Conservation (phyloP, 1,140 invertebrate species). For the Anoplophora glabripennis region DNA sequence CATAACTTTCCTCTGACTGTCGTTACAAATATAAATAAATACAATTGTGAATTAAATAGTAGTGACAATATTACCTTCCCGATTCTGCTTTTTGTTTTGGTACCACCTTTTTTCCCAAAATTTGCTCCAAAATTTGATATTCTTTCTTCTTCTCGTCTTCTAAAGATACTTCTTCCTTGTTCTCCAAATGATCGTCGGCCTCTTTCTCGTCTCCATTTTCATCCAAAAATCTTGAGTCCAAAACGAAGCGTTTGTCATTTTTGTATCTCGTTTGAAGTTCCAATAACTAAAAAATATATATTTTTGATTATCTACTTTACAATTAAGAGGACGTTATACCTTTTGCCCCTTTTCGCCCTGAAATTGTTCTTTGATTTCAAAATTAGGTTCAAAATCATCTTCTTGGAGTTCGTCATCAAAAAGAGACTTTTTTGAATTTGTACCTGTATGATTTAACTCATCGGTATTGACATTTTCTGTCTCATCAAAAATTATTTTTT, state of each 20-base stretch:
- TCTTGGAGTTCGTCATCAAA: constrained; percentile 52
- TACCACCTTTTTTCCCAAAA: constrained; percentile 11
- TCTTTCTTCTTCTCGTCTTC: constrained; percentile 13
- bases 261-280: constrained; percentile 57
- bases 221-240: constrained; percentile 59
- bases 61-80: background rate
- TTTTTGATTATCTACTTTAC: constrained; percentile 6
- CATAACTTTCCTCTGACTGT: constrained; percentile 48
- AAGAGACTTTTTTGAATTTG: constrained; percentile 38
- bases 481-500: constrained; percentile 59
- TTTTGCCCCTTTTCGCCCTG: constrained; percentile 57
- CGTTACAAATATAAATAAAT: background rate
- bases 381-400: constrained; percentile 51
- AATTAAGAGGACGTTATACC: constrained; percentile 41
- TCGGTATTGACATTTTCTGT: constrained; percentile 7
- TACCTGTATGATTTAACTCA: background rate
- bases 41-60: background rate
- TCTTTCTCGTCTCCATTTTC: constrained; percentile 42
- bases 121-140: constrained; percentile 13
- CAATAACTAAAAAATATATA: constrained; percentile 49
- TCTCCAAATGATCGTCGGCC: constrained; percentile 4
- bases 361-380: constrained; percentile 55
- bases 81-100: background rate
- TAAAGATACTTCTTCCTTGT: constrained; percentile 4
- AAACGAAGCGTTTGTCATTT: constrained; percentile 58